Conservation (phyloP, 2,888 invertebrate genomes). For the Stenurella melanura region DNA sequence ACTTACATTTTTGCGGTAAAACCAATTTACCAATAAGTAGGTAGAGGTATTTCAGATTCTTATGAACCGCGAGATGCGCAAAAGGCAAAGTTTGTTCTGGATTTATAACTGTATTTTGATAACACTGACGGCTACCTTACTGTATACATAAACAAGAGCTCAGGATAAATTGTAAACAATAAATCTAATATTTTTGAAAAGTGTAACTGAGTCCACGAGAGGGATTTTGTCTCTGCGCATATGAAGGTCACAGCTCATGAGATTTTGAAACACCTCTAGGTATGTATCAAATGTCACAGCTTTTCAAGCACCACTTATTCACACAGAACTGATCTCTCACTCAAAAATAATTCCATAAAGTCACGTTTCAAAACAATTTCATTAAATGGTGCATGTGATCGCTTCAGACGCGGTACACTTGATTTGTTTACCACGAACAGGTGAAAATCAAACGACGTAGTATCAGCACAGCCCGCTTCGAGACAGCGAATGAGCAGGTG, state of each 20-base stretch:
- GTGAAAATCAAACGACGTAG: slow-evolving; percentile 36
- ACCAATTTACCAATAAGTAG: slow-evolving; percentile 8
- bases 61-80: no score
- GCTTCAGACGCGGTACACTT: slow-evolving; percentile 11
- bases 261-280: no score
- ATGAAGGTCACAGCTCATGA: no score
- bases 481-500: slow-evolving; percentile 49
- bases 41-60: no score
- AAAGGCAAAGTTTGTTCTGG: no score
- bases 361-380: slow-evolving; percentile 10
- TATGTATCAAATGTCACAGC: background rate
- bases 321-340: slow-evolving; percentile 20
- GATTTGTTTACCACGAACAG: slow-evolving; percentile 42
- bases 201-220: no score
- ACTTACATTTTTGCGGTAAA: slow-evolving; percentile 29
- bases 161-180: no score
- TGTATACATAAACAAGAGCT: no score
- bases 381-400: slow-evolving; percentile 6
- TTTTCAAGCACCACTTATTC: background rate
- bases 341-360: background rate
- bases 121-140: no score
- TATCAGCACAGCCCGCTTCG: slow-evolving; percentile 36
- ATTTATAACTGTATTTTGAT: no score
- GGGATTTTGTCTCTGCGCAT: no score
- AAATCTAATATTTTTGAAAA: no score